A percentile compares a stretch with the other conserved stretches of the same genome.
Conservation (phyloP, 2,797 vertebrate species). For the Coendou prehensilis region DNA sequence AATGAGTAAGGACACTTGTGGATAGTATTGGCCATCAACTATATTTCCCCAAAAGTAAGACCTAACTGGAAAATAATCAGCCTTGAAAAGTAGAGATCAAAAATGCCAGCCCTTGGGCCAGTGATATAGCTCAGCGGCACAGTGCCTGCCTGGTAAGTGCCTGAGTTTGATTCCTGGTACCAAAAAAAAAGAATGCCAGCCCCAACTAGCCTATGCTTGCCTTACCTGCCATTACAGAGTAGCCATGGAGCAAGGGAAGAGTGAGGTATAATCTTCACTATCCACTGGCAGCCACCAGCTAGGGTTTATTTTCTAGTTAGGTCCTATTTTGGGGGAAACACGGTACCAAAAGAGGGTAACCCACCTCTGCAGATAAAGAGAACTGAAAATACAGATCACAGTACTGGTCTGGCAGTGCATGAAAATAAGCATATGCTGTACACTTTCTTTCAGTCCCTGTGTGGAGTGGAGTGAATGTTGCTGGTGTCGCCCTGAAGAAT, state of each 20-base stretch:
- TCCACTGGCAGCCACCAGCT: neutral
- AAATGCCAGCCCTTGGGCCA: neutral
- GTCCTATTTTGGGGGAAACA: neutral
- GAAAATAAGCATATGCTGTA: neutral
- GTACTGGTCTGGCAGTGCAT: neutral
- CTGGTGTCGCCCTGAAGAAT: conserved; percentile 95
- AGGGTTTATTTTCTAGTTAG: neutral
- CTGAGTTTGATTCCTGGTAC: no score
- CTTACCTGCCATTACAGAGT: neutral
- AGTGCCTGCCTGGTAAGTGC: no score
- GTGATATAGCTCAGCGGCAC: no score
- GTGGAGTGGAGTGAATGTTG: conserved; percentile 98
- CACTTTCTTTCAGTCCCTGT: conserved; percentile 93
- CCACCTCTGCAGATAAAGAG: neutral
- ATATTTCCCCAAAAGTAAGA: neutral
- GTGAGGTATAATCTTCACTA: neutral
- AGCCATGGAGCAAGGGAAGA: neutral
- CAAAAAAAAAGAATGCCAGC: neutral
- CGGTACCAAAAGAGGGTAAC: neutral
- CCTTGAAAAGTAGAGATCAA: neutral
- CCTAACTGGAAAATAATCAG: neutral
- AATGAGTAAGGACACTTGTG: neutral
- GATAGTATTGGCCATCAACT: neutral
- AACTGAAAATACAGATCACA: neutral
- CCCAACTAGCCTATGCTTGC: neutral